A percentile compares a stretch with the other conserved stretches of the same genome.
Evolutionary conservation across 1,140 invertebrate genomes (phyloP).

Genomic region (Drosophila nigrodunni): DNA sequence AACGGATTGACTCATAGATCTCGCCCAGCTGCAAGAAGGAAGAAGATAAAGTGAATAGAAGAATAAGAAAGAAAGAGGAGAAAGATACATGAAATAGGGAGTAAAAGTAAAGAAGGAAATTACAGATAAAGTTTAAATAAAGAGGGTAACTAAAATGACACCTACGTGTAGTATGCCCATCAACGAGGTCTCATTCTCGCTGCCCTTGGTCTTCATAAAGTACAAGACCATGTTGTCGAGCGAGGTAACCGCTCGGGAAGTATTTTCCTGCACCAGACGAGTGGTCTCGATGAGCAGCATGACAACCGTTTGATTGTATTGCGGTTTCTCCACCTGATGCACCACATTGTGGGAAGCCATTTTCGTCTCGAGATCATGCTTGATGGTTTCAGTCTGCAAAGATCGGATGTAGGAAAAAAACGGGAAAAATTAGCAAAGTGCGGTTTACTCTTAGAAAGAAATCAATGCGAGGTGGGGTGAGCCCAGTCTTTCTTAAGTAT

Average conservation of each 20-base stretch:
- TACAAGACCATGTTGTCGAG: slow-evolving; percentile 86
- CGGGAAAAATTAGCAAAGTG: neutral
- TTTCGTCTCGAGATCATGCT: slow-evolving; percentile 81
- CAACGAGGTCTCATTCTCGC: slow-evolving; percentile 89
- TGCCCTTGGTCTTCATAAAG: slow-evolving; percentile 88
- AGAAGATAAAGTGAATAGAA: neutral
- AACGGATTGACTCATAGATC: slow-evolving; percentile 88
- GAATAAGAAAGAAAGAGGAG: neutral
- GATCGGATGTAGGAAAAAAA: neutral
- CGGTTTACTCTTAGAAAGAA: neutral
- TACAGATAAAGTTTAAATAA: neutral
- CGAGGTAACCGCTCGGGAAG: slow-evolving; percentile 87
- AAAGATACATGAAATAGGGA: neutral
- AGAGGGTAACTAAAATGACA: neutral
- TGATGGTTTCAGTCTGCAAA: slow-evolving; percentile 80
- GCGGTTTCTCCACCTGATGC: slow-evolving; percentile 90
- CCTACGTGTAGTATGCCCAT: slow-evolving; percentile 87
- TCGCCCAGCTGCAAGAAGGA: slow-evolving; percentile 81
- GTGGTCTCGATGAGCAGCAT: slow-evolving; percentile 88
- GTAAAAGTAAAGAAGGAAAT: neutral
- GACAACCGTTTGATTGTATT: slow-evolving; percentile 90
- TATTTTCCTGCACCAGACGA: slow-evolving; percentile 89
- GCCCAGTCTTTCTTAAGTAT: too few species aligned
- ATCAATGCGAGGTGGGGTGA: too few species aligned
- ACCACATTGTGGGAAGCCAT: slow-evolving; percentile 87